phyloP scores from a whole-genome alignment of 2,797 vertebrate species.

The Sebastes kiyomatsui region DNA sequence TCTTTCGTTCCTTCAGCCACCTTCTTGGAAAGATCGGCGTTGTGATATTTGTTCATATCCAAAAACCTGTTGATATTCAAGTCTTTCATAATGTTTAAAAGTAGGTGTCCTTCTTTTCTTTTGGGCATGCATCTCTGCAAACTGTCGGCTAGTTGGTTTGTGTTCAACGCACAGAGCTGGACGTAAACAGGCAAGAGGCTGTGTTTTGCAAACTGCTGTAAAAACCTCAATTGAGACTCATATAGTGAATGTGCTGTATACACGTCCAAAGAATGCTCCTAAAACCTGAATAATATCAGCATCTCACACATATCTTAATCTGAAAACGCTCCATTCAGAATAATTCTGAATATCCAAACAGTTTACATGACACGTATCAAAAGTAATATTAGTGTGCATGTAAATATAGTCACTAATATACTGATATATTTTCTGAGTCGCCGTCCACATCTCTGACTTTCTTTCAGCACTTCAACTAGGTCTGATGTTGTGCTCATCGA shows the following conservation, averaged over 20 bases:
- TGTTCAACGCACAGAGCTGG: neutral
- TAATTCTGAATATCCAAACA: neutral
- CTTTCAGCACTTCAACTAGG: neutral
- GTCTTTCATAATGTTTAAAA: too few species aligned
- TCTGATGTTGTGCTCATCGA: neutral
- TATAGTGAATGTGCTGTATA: neutral
- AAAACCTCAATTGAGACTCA: too few species aligned
- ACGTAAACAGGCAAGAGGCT: neutral
- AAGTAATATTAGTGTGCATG: too few species aligned
- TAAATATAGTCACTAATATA: neutral
- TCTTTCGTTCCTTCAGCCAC: too few species aligned
- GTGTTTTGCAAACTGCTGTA: too few species aligned
- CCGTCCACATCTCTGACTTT: neutral
- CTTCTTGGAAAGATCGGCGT: too few species aligned
- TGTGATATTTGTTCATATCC: neutral
- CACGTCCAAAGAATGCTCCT: neutral
- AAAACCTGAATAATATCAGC: neutral
- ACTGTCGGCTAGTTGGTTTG: rapidly evolving
- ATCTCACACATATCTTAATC: neutral
- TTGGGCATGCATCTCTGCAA: neutral
- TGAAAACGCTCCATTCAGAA: neutral
- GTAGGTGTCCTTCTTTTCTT: neutral
- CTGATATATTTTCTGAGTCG: neutral
- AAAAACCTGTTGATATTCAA: neutral
- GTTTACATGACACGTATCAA: neutral